A percentile compares a stretch with the other conserved stretches of the same genome.
Conservation (phyloP, 2,888 invertebrate genomes). For the Campaea margaritaria region DNA sequence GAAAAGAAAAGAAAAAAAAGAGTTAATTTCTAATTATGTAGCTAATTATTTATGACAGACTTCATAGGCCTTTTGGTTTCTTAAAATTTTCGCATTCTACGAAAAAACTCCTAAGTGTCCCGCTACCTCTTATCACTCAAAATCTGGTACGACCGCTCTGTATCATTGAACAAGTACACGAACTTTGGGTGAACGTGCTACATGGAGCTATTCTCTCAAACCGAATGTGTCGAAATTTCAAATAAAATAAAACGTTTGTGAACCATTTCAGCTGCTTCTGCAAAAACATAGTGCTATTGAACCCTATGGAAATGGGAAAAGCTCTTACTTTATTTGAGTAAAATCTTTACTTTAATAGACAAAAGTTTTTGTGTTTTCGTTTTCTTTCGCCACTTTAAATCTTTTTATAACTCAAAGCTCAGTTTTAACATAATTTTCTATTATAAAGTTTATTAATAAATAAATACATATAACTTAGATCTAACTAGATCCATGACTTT, state of each 20-base stretch:
- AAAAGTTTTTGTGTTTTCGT: not conserved
- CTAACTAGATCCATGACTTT: too few species aligned
- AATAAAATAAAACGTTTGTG: conserved; percentile 32
- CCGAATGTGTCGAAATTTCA: conserved; percentile 23
- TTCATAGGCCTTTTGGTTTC: too few species aligned
- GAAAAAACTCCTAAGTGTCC: not conserved
- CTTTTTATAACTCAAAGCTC: too few species aligned
- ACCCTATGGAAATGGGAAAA: not conserved
- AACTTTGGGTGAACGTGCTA: conserved; percentile 30
- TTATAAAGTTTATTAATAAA: too few species aligned
- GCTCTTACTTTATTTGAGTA: conserved; percentile 3
- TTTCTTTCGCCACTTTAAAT: too few species aligned
- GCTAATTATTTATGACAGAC: too few species aligned
- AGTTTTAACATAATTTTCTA: too few species aligned
- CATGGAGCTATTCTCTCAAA: conserved; percentile 20
- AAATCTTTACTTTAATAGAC: not conserved
- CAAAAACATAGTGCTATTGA: conserved; percentile 23
- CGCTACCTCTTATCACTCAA: conserved; percentile 10
- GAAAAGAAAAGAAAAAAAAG: too few species aligned
- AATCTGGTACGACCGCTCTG: not conserved
- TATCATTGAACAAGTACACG: conserved; percentile 14
- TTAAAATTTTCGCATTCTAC: not conserved
- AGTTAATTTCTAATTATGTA: too few species aligned
- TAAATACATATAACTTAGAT: too few species aligned
- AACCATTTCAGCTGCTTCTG: conserved; percentile 22